Percentiles rank a stretch among this genome's conserved stretches.
phyloP scores from a whole-genome alignment of 53 echinoderm and acorn worm genomes.

The Echinarachnius parma region DNA sequence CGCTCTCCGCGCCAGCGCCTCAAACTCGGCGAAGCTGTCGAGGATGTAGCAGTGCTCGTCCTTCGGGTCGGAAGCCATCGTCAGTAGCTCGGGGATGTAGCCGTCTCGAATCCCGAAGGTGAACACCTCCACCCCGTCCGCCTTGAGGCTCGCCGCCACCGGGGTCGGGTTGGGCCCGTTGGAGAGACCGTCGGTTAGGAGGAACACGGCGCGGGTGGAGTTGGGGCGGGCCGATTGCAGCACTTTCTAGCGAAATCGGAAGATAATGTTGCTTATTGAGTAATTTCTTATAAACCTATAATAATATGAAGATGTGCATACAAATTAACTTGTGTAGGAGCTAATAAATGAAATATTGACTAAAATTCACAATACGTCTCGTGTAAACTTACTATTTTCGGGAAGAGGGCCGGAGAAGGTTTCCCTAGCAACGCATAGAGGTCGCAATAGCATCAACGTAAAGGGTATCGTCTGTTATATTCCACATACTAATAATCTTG shows the following conservation, averaged over 20 bases:
- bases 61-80: conserved; percentile 77
- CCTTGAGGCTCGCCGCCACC: conserved; percentile 46
- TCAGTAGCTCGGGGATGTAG: conserved; percentile 71
- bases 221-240: conserved; percentile 67
- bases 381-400: too few relatives aligned
- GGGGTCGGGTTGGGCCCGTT: conserved; percentile 86
- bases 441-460: too few relatives aligned
- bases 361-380: too few relatives aligned
- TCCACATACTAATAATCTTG: too few relatives aligned
- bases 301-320: neutral
- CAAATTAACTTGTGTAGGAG: too few relatives aligned
- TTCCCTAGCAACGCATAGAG: too few relatives aligned
- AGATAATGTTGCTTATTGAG: neutral
- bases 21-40: conserved; percentile 87
- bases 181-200: conserved; percentile 93
- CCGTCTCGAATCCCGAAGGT: conserved; percentile 90
- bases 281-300: neutral
- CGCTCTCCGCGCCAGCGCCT: conserved; percentile 84
- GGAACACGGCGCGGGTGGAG: conserved; percentile 79
- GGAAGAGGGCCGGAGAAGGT: too few relatives aligned
- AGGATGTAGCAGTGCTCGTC: conserved; percentile 91
- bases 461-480: too few relatives aligned
- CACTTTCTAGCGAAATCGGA: conserved; percentile 64
- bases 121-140: conserved; percentile 77
- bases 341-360: too few relatives aligned